A percentile compares a stretch with the other conserved stretches of the same genome.
phyloP scores from a whole-genome alignment of 2,888 invertebrate genomes.

The Arctia plantaginis region DNA sequence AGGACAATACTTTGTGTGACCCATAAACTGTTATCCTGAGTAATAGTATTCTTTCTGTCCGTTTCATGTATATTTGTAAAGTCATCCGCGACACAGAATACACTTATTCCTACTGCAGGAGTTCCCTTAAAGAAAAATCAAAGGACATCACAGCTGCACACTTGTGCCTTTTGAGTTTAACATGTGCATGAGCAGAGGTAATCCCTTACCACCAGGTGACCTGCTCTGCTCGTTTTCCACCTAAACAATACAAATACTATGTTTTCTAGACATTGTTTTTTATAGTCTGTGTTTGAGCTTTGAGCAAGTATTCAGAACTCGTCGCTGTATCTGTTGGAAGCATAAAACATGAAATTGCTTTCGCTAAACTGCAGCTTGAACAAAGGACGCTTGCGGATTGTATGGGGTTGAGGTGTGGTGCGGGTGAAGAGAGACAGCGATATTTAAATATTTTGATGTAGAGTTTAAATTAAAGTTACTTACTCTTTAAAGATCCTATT shows the following conservation, averaged over 20 bases:
- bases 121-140: not conserved
- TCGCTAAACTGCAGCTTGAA: conserved; percentile 75
- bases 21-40: too few species aligned
- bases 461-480: not conserved
- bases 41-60: not conserved
- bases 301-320: conserved; percentile 45
- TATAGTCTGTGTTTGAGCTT: conserved; percentile 15
- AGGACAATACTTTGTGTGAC: too few species aligned
- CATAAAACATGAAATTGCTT: conserved; percentile 81
- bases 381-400: conserved; percentile 71
- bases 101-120: too few species aligned
- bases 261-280: not conserved
- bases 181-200: too few species aligned
- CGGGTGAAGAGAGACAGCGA: conserved; percentile 36
- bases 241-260: not conserved
- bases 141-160: not conserved
- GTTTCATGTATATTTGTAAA: too few species aligned
- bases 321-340: conserved; percentile 64
- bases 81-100: too few species aligned
- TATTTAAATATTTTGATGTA: not conserved
- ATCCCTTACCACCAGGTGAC: not conserved
- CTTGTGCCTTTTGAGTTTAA: not conserved
- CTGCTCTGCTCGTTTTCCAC: not conserved
- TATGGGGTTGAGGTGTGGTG: conserved; percentile 51
- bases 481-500: not conserved